Evolutionary conservation across 2,888 invertebrate genomes (phyloP).

Genomic region (Aspidiotus rigidus): DNA sequence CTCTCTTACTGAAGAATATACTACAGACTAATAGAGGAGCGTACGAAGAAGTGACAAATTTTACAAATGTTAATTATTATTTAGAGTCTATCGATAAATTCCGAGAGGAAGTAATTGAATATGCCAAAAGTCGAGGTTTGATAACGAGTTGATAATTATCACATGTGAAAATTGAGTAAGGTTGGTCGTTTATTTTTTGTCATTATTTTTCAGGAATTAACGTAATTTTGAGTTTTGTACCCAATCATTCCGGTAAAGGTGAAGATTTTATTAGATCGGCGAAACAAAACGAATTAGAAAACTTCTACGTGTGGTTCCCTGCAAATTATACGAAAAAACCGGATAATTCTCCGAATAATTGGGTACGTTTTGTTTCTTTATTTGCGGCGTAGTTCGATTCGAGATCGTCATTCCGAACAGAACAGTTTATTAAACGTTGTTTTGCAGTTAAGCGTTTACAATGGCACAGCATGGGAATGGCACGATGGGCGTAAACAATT

Average conservation of each 20-base stretch:
- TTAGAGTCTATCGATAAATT: constrained; percentile 48
- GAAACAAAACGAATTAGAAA: constrained; percentile 51
- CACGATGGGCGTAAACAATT: constrained; percentile 55
- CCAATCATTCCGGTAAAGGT: constrained; percentile 62
- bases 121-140: constrained; percentile 47
- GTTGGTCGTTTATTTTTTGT: neutral
- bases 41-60: constrained; percentile 42
- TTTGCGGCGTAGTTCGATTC: neutral
- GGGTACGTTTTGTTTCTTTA: constrained; percentile 45
- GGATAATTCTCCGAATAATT: constrained; percentile 51
- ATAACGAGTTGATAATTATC: neutral
- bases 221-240: constrained; percentile 64
- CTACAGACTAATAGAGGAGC: constrained; percentile 45
- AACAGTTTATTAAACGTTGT: constrained; percentile 32
- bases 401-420: neutral
- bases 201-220: constrained; percentile 45
- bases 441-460: constrained; percentile 46
- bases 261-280: constrained; percentile 62
- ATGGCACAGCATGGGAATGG: constrained; percentile 62
- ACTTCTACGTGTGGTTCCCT: constrained; percentile 71
- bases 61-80: constrained; percentile 45
- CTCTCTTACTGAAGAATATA: constrained; percentile 57
- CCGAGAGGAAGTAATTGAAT: constrained; percentile 44
- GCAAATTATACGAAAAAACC: constrained; percentile 43
- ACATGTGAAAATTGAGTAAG: neutral